Percentiles rank a stretch among this genome's conserved stretches.
Evolutionary conservation across 2,113 vertebrate genomes (phyloP).

Genomic region (Oceanites oceanicus): DNA sequence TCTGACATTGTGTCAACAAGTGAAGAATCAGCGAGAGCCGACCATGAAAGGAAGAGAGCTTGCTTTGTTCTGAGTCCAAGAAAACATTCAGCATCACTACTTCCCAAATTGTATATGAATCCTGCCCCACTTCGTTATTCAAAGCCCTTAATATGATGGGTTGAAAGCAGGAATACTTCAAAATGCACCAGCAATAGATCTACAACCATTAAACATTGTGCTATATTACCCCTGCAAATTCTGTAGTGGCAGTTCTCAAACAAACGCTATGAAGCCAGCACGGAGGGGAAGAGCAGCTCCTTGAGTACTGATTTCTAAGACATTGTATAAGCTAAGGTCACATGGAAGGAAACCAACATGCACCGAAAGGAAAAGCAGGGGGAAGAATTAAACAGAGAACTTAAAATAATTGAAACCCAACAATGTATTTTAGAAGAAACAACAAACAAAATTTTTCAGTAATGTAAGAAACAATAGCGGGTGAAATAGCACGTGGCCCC

Average conservation of each 20-base stretch:
- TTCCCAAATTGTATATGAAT: not conserved
- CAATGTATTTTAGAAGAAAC: not conserved
- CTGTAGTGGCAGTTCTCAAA: not conserved
- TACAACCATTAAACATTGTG: not conserved
- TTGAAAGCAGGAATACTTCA: not conserved
- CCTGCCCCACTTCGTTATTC: not conserved
- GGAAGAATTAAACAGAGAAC: not conserved
- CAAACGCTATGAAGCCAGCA: not conserved
- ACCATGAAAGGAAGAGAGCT: not conserved
- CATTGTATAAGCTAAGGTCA: not conserved
- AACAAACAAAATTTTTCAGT: not conserved
- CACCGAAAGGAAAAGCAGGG: not conserved
- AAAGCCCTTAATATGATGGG: not conserved
- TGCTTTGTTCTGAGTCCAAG: conserved; percentile 7
- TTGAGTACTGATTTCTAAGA: not conserved
- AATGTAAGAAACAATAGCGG: rapidly evolving
- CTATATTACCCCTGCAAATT: not conserved
- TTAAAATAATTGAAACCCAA: not conserved
- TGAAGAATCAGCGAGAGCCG: not conserved
- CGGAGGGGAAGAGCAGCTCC: not conserved
- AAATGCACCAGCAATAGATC: not conserved
- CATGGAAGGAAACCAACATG: not conserved
- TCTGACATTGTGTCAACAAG: not conserved
- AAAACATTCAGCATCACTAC: not conserved
- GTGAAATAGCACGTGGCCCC: rapidly evolving